phyloP scores from a whole-genome alignment of 2,888 invertebrate genomes.

The Caenorhabditis sulstoni region DNA sequence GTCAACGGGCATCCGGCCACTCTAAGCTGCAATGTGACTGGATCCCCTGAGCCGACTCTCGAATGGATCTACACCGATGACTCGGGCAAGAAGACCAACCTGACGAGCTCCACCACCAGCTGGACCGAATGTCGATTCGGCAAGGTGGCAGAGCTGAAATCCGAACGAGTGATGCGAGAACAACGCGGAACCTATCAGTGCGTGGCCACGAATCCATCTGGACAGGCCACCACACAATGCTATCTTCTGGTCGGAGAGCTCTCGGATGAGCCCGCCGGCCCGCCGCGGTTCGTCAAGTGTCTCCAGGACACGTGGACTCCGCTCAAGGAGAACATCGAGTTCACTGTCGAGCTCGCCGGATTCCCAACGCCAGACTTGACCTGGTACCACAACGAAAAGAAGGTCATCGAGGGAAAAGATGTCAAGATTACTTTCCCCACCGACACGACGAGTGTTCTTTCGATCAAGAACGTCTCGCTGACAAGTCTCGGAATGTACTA shows the following conservation, averaged over 20 bases:
- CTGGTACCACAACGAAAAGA: constrained; percentile 76
- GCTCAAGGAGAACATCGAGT: constrained; percentile 67
- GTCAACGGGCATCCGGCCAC: constrained; percentile 71
- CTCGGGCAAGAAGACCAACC: constrained; percentile 59
- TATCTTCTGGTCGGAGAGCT: constrained; percentile 74
- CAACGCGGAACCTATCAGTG: constrained; percentile 76
- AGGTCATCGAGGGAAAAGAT: constrained; percentile 68
- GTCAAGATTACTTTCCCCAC: constrained; percentile 68
- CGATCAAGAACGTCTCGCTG: constrained; percentile 67
- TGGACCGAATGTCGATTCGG: constrained; percentile 74
- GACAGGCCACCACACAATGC: constrained; percentile 70
- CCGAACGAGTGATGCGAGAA: constrained; percentile 66
- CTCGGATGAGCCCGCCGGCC: constrained; percentile 72
- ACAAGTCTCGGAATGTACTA: constrained; percentile 74
- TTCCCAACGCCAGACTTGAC: constrained; percentile 75
- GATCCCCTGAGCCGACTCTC: constrained; percentile 71
- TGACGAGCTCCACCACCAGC: constrained; percentile 59
- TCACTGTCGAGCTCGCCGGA: constrained; percentile 76
- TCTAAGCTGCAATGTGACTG: constrained; percentile 70
- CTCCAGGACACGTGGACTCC: constrained; percentile 76
- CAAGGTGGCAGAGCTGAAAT: constrained; percentile 69
- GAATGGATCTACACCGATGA: constrained; percentile 75
- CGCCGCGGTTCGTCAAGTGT: constrained; percentile 76
- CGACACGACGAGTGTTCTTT: constrained; percentile 67
- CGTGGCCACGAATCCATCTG: constrained; percentile 73